These are phyloP conservation scores for Synanceia verrucosa DNA, from an alignment of 2,797 vertebrate species.

Conservation along the genomic window DNA sequence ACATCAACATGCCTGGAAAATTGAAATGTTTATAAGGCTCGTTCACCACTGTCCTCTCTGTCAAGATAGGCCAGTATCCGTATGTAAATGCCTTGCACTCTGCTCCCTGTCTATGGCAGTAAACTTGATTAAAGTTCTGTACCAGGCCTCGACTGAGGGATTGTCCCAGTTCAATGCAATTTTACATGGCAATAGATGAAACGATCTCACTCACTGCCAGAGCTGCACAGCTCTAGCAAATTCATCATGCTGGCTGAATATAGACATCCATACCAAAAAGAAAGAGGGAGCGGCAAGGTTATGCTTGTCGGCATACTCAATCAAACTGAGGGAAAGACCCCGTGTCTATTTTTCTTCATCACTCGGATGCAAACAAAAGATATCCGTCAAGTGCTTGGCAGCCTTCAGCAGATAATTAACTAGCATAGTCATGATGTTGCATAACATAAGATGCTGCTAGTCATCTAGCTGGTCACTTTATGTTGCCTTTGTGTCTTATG, in stretches of 20 bases:
- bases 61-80: slow-evolving; percentile 12
- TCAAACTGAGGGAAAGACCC: slow-evolving; percentile 58
- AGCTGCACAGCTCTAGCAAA: slow-evolving; percentile 25
- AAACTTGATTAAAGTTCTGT: slow-evolving; percentile 71
- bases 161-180: slow-evolving; percentile 43
- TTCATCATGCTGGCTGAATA: slow-evolving; percentile 45
- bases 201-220: slow-evolving; percentile 32
- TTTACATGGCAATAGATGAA: slow-evolving; percentile 51
- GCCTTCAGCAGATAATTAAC: slow-evolving; percentile 52
- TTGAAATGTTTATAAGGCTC: slow-evolving; percentile 65
- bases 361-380: slow-evolving; percentile 70
- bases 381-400: slow-evolving; percentile 65
- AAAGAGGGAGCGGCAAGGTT: slow-evolving; percentile 47
- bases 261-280: slow-evolving; percentile 42
- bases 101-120: slow-evolving; percentile 35
- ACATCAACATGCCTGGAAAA: slow-evolving; percentile 56
- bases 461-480: slow-evolving; percentile 19
- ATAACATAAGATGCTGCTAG: slow-evolving; percentile 5
- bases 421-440: slow-evolving; percentile 40
- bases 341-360: slow-evolving; percentile 69
- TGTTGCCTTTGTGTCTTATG: not conserved
- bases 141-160: slow-evolving; percentile 10
- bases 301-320: slow-evolving; percentile 47
- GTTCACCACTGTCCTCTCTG: slow-evolving; percentile 12
- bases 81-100: slow-evolving; percentile 55